These are phyloP conservation scores for Tetragonula carbonaria DNA, from an alignment of 2,888 invertebrate genomes.

Conservation along the genomic window DNA sequence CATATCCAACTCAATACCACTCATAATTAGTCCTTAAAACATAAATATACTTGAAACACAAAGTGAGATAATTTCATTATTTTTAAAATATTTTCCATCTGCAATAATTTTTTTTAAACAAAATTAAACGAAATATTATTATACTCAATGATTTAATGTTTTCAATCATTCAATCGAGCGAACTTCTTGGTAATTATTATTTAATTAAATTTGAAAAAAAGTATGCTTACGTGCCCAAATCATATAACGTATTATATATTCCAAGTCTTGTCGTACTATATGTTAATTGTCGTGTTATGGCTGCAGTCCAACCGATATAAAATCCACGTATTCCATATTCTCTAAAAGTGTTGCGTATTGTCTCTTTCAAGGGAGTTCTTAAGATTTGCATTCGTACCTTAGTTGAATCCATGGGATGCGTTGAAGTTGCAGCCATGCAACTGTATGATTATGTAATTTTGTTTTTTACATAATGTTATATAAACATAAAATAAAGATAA, in stretches of 20 bases:
- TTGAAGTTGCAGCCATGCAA: conserved; percentile 80
- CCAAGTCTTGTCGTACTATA: conserved; percentile 89
- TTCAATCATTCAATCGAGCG: no score
- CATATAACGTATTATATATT: conserved; percentile 87
- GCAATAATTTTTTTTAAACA: no score
- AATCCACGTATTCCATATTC: conserved; percentile 86
- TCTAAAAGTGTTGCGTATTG: conserved; percentile 84
- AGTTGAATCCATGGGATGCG: conserved; percentile 89
- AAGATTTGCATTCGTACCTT: conserved; percentile 89
- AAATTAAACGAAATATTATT: no score
- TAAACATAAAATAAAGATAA: not conserved
- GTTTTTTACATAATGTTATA: not conserved
- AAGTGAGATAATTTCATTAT: no score
- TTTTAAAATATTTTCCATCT: no score
- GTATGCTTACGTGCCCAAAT: conserved; percentile 72
- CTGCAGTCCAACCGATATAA: conserved; percentile 84
- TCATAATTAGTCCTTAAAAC: no score
- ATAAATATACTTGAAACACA: no score
- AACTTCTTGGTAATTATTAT: not conserved
- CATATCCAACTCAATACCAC: no score
- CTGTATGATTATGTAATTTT: conserved; percentile 34
- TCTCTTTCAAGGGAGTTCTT: conserved; percentile 43
- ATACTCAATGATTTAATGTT: no score
- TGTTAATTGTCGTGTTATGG: conserved; percentile 87
- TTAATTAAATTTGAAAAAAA: not conserved